Evolutionary conservation across 2,113 vertebrate species (phyloP).

Genomic region (Silurus asotus): DNA sequence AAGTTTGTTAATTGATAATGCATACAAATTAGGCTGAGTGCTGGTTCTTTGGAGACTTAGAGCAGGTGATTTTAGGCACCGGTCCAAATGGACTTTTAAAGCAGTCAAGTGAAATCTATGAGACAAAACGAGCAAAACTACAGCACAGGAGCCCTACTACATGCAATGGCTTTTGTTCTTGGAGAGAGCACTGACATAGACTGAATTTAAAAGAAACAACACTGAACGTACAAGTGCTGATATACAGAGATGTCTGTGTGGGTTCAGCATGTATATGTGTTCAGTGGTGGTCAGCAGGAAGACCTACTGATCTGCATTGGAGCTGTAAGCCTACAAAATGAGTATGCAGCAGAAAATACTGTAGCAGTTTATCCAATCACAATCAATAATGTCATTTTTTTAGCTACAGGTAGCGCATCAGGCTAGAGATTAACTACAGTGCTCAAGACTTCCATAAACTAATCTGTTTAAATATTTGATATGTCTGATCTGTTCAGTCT

Average conservation of each 20-base stretch:
- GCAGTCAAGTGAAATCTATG: conserved; percentile 92
- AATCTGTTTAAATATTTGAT: neutral
- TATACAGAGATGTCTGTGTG: neutral
- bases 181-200: neutral
- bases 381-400: neutral
- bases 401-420: neutral
- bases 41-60: conserved; percentile 96
- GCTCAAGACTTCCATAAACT: neutral
- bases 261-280: neutral
- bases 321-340: neutral
- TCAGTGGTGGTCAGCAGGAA: neutral
- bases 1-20: conserved; percentile 99
- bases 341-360: neutral
- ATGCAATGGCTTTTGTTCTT: neutral
- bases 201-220: neutral
- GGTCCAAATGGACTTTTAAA: conserved; percentile 99
- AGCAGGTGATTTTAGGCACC: conserved; percentile 99
- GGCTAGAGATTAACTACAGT: neutral
- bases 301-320: neutral
- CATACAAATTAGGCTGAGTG: conserved; percentile 99
- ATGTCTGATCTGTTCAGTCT: too few relatives aligned
- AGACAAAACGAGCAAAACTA: conserved; percentile 61
- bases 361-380: neutral
- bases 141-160: neutral
- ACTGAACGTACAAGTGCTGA: neutral